A percentile compares a stretch with the other conserved stretches of the same genome.
phyloP scores from a whole-genome alignment of 2,113 vertebrate genomes.

The Lasiurus cinereus region DNA sequence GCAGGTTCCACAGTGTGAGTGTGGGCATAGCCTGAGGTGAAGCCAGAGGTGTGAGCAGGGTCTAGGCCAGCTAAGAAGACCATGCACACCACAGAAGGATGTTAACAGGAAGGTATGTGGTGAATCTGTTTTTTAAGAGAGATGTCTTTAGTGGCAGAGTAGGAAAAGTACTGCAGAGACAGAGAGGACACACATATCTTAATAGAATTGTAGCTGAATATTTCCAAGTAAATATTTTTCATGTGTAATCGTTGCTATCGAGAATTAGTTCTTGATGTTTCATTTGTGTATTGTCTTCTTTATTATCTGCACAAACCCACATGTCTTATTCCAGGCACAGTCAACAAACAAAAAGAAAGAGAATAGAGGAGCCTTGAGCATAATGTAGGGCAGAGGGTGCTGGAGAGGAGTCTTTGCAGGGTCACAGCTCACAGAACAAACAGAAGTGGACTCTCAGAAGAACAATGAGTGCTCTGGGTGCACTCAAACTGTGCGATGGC shows the following conservation, averaged over 20 bases:
- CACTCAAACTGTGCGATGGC: neutral
- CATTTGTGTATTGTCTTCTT: neutral
- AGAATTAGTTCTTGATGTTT: neutral
- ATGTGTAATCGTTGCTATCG: neutral
- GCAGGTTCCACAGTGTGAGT: accelerated
- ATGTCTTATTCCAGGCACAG: neutral
- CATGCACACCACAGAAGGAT: accelerated
- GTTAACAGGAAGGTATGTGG: neutral
- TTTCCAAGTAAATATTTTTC: neutral
- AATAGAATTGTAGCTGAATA: neutral
- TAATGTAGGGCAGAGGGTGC: neutral
- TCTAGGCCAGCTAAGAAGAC: neutral
- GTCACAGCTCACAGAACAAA: neutral
- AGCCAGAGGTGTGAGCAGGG: neutral
- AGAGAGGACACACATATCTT: neutral
- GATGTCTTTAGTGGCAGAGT: neutral
- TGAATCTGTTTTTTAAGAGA: neutral
- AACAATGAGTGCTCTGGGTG: neutral
- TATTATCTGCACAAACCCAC: neutral
- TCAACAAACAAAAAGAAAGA: neutral
- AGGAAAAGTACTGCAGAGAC: neutral
- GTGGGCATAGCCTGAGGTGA: neutral
- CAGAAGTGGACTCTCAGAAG: neutral
- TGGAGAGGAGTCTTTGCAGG: neutral
- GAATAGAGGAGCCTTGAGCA: neutral